Evolutionary conservation across 2,797 vertebrate species (phyloP).

Genomic region (Gallinago solitaria): DNA sequence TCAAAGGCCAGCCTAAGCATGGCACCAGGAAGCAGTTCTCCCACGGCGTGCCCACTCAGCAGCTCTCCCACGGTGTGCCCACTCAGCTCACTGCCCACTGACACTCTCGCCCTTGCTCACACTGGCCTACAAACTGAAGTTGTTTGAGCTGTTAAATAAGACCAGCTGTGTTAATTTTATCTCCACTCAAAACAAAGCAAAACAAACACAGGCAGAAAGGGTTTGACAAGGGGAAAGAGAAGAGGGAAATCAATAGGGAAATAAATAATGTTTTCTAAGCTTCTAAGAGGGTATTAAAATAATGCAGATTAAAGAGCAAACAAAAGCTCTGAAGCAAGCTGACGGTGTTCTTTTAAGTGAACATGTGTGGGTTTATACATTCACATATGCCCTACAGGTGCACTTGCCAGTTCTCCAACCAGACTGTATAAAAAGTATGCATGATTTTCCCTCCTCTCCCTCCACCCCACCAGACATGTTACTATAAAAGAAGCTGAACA

Average conservation of each 20-base stretch:
- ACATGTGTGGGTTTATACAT: slow-evolving; percentile 68
- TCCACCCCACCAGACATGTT: slow-evolving; percentile 33
- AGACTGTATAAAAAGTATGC: slow-evolving; percentile 17
- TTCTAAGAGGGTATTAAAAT: slow-evolving; percentile 76
- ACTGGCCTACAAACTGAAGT: not conserved
- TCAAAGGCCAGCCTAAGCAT: not conserved
- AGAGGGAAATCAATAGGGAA: slow-evolving; percentile 67
- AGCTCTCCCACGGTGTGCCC: not conserved
- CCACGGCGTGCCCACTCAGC: not conserved
- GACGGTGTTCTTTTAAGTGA: slow-evolving; percentile 77
- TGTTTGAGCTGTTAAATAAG: slow-evolving; percentile 52
- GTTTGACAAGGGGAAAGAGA: slow-evolving; percentile 25
- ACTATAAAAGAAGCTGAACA: slow-evolving; percentile 66
- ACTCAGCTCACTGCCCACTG: not conserved
- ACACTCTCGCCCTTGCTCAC: not conserved
- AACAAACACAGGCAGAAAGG: slow-evolving; percentile 12
- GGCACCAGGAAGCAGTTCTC: accelerated
- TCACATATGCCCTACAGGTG: slow-evolving; percentile 77
- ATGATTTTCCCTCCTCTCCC: not conserved
- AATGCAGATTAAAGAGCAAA: slow-evolving; percentile 73
- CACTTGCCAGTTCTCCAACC: slow-evolving; percentile 58
- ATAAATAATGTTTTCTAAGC: slow-evolving; percentile 73
- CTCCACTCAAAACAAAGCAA: slow-evolving; percentile 63
- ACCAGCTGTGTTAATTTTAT: slow-evolving; percentile 63
- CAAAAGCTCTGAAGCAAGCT: slow-evolving; percentile 70